Conservation (phyloP, 2,797 vertebrate species). For the Nyctalus aviator region DNA sequence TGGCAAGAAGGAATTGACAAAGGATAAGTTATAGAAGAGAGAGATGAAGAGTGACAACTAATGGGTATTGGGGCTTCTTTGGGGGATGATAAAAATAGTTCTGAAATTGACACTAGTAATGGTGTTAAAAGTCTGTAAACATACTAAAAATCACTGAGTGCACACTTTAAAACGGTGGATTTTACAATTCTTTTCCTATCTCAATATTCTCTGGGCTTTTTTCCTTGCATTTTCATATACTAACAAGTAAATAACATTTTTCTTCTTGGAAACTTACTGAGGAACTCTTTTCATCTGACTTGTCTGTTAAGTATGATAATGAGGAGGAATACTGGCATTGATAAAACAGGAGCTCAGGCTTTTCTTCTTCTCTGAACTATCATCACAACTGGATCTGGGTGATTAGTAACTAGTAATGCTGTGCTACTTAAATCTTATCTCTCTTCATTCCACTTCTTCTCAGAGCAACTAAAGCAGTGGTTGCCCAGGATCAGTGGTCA, state of each 20-base stretch:
- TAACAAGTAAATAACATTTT: slow-evolving; percentile 9
- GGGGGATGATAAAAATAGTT: neutral
- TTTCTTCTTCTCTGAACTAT: neutral
- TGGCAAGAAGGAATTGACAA: slow-evolving; percentile 14
- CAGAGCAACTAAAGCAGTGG: neutral
- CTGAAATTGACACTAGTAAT: slow-evolving; percentile 5
- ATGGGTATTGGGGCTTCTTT: neutral
- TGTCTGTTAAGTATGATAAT: neutral
- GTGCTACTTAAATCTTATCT: neutral
- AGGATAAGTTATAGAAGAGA: neutral
- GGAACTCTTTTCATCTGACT: neutral
- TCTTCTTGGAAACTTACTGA: neutral
- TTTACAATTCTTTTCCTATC: neutral
- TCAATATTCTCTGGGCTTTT: slow-evolving; percentile 9
- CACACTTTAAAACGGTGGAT: neutral
- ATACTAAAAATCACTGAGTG: neutral
- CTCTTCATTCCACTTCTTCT: neutral
- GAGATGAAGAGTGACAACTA: neutral
- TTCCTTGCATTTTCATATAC: neutral
- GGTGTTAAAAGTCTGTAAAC: neutral
- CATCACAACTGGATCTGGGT: neutral
- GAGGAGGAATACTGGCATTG: neutral
- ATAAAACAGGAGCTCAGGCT: neutral
- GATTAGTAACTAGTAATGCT: slow-evolving; percentile 28
- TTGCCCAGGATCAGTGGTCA: no score